Percentiles rank a stretch among this genome's conserved stretches.
Conservation (phyloP, 1,140 invertebrate genomes). For the Dreissena polymorpha region DNA sequence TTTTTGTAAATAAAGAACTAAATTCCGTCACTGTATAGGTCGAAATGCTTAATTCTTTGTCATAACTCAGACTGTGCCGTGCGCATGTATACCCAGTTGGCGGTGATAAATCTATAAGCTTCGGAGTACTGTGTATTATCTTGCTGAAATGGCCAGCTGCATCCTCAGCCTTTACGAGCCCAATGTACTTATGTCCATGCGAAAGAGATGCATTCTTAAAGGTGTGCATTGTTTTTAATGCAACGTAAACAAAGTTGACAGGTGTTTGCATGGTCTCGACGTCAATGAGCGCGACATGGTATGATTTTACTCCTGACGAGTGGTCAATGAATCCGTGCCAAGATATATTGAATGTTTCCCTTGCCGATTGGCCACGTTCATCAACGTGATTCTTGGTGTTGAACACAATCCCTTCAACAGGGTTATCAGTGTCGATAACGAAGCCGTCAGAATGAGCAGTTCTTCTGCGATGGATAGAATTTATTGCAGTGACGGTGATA, state of each 20-base stretch:
- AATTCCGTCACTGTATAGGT: background rate
- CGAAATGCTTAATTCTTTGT: background rate
- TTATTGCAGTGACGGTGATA: conserved; percentile 52
- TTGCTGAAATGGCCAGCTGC: conserved; percentile 47
- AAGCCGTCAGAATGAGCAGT: conserved; percentile 53
- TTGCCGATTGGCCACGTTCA: conserved; percentile 8
- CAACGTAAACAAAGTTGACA: background rate
- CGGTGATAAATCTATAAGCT: conserved; percentile 50
- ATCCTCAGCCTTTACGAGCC: conserved; percentile 50
- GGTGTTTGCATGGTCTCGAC: background rate
- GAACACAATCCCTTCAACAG: conserved; percentile 50
- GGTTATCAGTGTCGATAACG: conserved; percentile 46
- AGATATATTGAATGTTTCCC: conserved; percentile 28
- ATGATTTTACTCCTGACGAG: conserved; percentile 36
- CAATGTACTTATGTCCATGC: conserved; percentile 49
- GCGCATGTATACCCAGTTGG: conserved; percentile 45
- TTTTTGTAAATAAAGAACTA: background rate
- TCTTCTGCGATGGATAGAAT: conserved; percentile 33
- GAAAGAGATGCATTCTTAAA: conserved; percentile 25
- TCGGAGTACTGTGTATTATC: background rate
- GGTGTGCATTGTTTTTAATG: conserved; percentile 17
- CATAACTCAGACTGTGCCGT: background rate
- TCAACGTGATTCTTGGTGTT: conserved; percentile 24
- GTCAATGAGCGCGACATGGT: conserved; percentile 29
- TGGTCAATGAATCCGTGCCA: conserved; percentile 59